Evolutionary conservation across 92 coral and sea anemone genomes (phyloP).

Genomic region (Epizoanthus fatuus): DNA sequence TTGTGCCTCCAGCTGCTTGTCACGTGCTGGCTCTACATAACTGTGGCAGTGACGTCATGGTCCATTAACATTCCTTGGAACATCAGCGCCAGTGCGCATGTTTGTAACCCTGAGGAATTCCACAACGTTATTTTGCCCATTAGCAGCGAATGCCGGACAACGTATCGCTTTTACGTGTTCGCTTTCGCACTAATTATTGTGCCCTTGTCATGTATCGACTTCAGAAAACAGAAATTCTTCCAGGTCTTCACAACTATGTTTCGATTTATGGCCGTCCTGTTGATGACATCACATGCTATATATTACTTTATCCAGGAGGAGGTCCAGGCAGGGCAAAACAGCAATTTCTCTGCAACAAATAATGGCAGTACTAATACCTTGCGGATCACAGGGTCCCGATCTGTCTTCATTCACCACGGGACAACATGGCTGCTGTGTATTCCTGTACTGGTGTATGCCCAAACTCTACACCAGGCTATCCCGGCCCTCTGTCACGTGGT

Average conservation of each 20-base stretch:
- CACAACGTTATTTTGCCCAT: constrained; percentile 22
- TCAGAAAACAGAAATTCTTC: constrained; percentile 31
- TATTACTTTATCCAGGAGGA: constrained; percentile 35
- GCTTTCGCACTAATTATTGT: constrained; percentile 25
- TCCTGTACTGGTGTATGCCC: constrained; percentile 37
- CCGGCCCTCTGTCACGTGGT: constrained; percentile 50
- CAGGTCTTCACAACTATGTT: constrained; percentile 24
- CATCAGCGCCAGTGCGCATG: constrained; percentile 38
- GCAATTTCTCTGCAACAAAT: background rate
- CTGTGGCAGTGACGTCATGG: constrained; percentile 51
- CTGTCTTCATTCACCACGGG: constrained; percentile 18
- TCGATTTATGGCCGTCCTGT: constrained; percentile 27
- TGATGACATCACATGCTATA: constrained; percentile 39
- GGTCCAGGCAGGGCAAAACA: background rate
- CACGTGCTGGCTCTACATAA: constrained; percentile 38
- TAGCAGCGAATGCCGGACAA: constrained; percentile 11
- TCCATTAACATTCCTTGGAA: constrained; percentile 39
- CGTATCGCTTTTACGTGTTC: constrained; percentile 24
- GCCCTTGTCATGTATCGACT: constrained; percentile 37
- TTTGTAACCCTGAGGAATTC: constrained; percentile 24
- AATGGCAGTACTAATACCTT: background rate
- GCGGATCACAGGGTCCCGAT: background rate
- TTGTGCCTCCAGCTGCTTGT: constrained; percentile 31
- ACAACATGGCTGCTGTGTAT: constrained; percentile 32
- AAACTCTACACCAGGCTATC: constrained; percentile 48